Evolutionary conservation across 2,113 vertebrate genomes (phyloP).

Genomic region (Trinectes maculatus): DNA sequence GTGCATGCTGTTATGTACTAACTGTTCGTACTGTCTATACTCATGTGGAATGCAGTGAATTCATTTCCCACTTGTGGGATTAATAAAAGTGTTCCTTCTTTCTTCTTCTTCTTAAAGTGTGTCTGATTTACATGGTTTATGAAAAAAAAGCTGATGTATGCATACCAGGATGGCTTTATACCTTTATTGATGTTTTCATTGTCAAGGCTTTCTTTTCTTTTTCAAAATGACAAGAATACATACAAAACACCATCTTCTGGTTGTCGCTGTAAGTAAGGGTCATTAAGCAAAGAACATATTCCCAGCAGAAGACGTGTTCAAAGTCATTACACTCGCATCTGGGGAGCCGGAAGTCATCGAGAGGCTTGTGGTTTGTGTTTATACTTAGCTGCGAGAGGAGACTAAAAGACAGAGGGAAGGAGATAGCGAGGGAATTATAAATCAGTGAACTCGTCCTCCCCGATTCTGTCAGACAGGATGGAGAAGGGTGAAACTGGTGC

Average conservation of each 20-base stretch:
- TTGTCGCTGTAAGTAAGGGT: slow-evolving; percentile 27
- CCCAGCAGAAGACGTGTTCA: slow-evolving; percentile 37
- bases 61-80: too few species aligned
- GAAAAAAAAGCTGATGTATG: too few species aligned
- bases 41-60: too few species aligned
- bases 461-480: slow-evolving; percentile 12
- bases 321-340: slow-evolving; percentile 53
- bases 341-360: slow-evolving; percentile 11
- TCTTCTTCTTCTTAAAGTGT: too few species aligned
- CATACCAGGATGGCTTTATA: too few species aligned
- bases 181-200: too few species aligned
- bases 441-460: neutral
- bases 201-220: too few species aligned
- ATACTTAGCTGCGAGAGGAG: slow-evolving; percentile 1
- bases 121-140: too few species aligned
- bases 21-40: too few species aligned
- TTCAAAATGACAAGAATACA: too few species aligned
- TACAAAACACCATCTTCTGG: slow-evolving; percentile 2
- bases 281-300: slow-evolving; percentile 54
- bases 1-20: too few species aligned
- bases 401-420: slow-evolving; percentile 1
- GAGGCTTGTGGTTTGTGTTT: slow-evolving; percentile 28
- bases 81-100: too few species aligned
- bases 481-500: slow-evolving; percentile 16
- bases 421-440: slow-evolving; percentile 14